phyloP scores from a whole-genome alignment of 2,113 vertebrate genomes.

The Coptodon rendalli region DNA sequence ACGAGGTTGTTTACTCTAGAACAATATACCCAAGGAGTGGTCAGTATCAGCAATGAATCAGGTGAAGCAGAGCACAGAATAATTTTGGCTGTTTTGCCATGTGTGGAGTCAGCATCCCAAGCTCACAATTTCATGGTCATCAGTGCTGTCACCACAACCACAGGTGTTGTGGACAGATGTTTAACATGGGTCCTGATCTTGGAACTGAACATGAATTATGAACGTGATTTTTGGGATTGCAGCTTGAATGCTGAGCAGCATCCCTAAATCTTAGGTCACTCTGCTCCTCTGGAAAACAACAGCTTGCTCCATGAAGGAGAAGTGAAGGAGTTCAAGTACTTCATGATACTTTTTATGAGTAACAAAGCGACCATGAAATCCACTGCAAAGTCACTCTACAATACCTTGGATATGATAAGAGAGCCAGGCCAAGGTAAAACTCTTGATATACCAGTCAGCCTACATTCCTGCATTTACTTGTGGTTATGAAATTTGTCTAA shows the following conservation, averaged over 20 bases:
- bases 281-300: neutral
- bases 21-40: neutral
- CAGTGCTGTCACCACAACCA: neutral
- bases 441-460: neutral
- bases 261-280: neutral
- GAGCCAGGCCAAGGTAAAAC: neutral
- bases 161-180: neutral
- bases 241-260: neutral
- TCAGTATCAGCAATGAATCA: neutral
- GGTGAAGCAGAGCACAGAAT: neutral
- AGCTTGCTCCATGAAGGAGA: neutral
- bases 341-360: neutral
- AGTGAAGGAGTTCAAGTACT: neutral
- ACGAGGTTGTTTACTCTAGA: neutral
- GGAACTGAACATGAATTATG: neutral
- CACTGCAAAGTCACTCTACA: neutral
- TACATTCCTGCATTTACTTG: neutral
- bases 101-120: neutral
- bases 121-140: neutral
- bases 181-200: neutral
- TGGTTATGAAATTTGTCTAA: neutral
- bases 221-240: neutral
- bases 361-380: neutral
- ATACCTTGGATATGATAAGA: neutral
- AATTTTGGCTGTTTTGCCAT: neutral